phyloP scores from a whole-genome alignment of 2,113 vertebrate genomes.

The Toxostoma redivivum region DNA sequence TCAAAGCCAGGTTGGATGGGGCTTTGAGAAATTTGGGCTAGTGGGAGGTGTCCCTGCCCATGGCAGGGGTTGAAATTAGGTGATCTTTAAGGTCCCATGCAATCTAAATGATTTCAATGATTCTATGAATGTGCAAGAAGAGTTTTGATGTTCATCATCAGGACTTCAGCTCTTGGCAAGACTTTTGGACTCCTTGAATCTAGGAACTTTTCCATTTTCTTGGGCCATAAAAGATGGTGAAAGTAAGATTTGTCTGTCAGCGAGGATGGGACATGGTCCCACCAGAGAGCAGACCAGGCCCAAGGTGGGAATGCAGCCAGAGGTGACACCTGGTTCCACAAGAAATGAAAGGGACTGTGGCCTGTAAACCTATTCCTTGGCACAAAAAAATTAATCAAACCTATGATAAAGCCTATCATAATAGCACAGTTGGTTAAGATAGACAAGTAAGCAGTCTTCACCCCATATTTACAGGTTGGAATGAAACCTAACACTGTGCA shows the following conservation, averaged over 20 bases:
- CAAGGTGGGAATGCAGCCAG: neutral
- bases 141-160: neutral
- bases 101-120: neutral
- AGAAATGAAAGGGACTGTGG: neutral
- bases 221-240: neutral
- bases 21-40: neutral
- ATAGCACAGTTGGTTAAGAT: neutral
- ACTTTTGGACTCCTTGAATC: neutral
- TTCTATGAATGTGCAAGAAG: neutral
- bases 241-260: neutral
- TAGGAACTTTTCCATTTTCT: neutral
- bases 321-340: neutral
- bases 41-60: too few relatives aligned
- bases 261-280: rapidly evolving
- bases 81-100: neutral
- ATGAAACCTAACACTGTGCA: neutral
- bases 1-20: neutral
- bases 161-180: neutral
- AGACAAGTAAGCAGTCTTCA: neutral
- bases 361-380: neutral
- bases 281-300: rapidly evolving
- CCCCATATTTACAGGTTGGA: neutral
- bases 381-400: neutral
- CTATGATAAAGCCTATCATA: neutral
- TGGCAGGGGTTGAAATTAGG: neutral